Base-by-base conservation (phyloP, 2,113 vertebrate species). In the Heloderma charlesbogerti region DNA sequence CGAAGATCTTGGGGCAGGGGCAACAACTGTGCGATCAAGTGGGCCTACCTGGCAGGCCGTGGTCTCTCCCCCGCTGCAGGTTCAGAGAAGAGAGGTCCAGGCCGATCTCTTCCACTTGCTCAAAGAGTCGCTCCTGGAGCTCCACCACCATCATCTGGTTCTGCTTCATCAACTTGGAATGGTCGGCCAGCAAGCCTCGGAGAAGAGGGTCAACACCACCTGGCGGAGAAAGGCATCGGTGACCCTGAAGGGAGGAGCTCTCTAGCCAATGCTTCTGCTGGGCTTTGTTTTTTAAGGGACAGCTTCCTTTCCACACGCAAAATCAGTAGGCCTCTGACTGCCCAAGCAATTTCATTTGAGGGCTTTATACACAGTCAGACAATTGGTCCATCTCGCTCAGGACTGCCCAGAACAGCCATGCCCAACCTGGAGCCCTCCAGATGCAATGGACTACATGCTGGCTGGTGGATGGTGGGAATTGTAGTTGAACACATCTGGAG, bases 71-170 rank as follows among this genome's bases (percentile, higher is more conserved):
- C 15, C 98, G 94, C 78, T 98, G 97, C 96, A 99, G 95, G 94
- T 99, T 99, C 27, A 99, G 93, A 31, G 98, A 90, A 27, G 95
- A 98, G 57, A 99, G 95, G 86, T 99, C 98, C 91, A 98, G 89
- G 71, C 96, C 96, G 3, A 98, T 91, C 92, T 72, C 0, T 5
- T 79, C 82, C 96, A 66, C 92, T 97, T 98, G 98, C 90, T 98
- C 92, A 91, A 99, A 99, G 43, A 99, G 96, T 88, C 84, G 97
- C 10, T 99, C 97, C 91, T 98, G 97, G 72, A 99, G 88, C 85
- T 98, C 98, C 1, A 98, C 86, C 57, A 98, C 86, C 78, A 99
- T 29, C 95, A 99, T 95, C 83, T 98, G 94, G 71, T 97, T 95
- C 95, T 98, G 98, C 37, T 94, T 97, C 94, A 96, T 97, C 74